These are phyloP conservation scores for Drosophila asahinai DNA, from an alignment of 1,140 invertebrate genomes.

Conservation along the genomic window DNA sequence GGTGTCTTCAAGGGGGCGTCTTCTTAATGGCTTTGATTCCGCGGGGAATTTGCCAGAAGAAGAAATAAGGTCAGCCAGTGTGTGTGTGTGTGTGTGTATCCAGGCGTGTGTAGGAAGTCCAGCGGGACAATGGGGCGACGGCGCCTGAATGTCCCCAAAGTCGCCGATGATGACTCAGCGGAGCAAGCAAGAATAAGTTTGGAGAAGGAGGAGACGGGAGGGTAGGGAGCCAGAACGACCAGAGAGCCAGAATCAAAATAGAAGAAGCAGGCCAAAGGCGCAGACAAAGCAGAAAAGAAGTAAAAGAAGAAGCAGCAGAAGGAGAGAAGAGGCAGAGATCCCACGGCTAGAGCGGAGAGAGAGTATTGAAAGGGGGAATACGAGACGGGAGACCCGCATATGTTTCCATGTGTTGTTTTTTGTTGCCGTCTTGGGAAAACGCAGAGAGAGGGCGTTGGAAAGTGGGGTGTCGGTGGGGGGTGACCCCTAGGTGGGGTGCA, in stretches of 20 bases:
- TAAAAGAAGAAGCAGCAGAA: conserved; percentile 22
- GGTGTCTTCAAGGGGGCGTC: conserved; percentile 62
- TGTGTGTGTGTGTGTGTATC: conserved; percentile 8
- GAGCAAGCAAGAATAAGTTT: conserved; percentile 2
- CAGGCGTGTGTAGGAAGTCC: conserved; percentile 23
- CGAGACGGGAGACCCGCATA: conserved; percentile 31
- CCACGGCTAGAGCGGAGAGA: conserved; percentile 21
- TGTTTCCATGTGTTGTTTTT: conserved; percentile 43
- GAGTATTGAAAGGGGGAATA: conserved; percentile 18
- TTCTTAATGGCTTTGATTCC: conserved; percentile 15
- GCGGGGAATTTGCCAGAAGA: conserved; percentile 9
- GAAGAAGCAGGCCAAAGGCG: conserved; percentile 46
- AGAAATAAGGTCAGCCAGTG: conserved; percentile 22
- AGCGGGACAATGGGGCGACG: conserved; percentile 11
- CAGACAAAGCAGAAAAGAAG: conserved; percentile 10
- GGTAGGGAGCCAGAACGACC: conserved; percentile 1
- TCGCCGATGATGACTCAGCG: conserved; percentile 70
- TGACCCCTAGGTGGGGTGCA: conserved; percentile 45
- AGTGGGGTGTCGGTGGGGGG: conserved; percentile 26
- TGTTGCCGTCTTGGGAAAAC: conserved; percentile 40
- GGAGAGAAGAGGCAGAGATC: conserved; percentile 36
- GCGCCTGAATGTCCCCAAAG: conserved; percentile 45
- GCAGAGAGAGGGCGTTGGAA: neutral
- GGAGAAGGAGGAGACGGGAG: neutral
- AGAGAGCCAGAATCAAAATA: conserved; percentile 76